Conservation (phyloP, 92 coral and sea anemone genomes). For the Zoanthus sociatus region DNA sequence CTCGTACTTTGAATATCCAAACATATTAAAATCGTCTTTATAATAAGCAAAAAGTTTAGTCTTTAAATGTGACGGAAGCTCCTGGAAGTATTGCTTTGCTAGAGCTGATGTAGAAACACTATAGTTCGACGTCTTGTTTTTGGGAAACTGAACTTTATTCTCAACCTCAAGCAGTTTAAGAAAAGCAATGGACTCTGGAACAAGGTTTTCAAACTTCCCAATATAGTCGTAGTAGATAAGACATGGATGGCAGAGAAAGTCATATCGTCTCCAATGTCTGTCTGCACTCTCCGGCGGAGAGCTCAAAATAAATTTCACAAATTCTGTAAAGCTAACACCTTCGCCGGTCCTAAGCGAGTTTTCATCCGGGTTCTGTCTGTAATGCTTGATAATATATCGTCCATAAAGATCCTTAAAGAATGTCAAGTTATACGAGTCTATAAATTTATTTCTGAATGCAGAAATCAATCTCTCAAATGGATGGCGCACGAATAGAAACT, state of each 20-base stretch:
- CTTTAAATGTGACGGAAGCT: constrained; percentile 62
- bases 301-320: constrained; percentile 76
- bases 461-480: constrained; percentile 93
- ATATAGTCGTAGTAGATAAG: constrained; percentile 90
- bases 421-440: constrained; percentile 89
- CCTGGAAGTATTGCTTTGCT: constrained; percentile 72
- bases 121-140: constrained; percentile 83
- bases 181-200: constrained; percentile 75
- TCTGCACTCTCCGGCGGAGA: constrained; percentile 81
- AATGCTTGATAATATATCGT: constrained; percentile 78
- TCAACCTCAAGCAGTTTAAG: constrained; percentile 68
- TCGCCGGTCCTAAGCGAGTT: constrained; percentile 81
- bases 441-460: constrained; percentile 95
- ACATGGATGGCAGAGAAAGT: constrained; percentile 91
- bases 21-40: constrained; percentile 90
- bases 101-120: constrained; percentile 69
- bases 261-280: constrained; percentile 92
- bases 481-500: constrained; percentile 92
- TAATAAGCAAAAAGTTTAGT: constrained; percentile 76
- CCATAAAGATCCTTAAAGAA: constrained; percentile 89
- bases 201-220: constrained; percentile 84
- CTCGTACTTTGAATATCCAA: constrained; percentile 85
- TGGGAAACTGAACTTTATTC: constrained; percentile 79
- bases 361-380: constrained; percentile 74
- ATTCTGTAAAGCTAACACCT: constrained; percentile 91